These are phyloP conservation scores for Hypercompe scribonia DNA, from an alignment of 2,888 invertebrate species.

Conservation along the genomic window DNA sequence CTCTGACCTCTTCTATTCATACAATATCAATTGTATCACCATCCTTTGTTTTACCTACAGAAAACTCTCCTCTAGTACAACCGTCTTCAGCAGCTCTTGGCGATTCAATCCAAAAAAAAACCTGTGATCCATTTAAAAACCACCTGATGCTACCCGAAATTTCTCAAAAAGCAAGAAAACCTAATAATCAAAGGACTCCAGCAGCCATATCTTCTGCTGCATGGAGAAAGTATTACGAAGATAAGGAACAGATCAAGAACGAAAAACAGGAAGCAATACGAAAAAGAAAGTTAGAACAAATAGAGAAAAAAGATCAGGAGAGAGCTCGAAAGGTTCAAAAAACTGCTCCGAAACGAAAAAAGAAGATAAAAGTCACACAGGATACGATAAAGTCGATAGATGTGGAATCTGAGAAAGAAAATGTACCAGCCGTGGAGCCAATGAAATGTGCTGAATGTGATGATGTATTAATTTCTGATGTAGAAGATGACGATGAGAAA, in stretches of 20 bases:
- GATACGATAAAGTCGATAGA: slow-evolving; percentile 20
- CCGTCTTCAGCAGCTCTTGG: slow-evolving; percentile 14
- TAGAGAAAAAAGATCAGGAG: slow-evolving; percentile 15
- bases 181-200: slow-evolving; percentile 39
- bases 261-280: slow-evolving; percentile 44
- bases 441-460: slow-evolving; percentile 26
- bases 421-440: slow-evolving; percentile 35
- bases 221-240: slow-evolving; percentile 1
- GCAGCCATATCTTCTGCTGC: slow-evolving; percentile 44
- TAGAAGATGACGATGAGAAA: slow-evolving; percentile 51
- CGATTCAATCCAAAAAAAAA: slow-evolving; percentile 30
- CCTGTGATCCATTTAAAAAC: slow-evolving; percentile 42
- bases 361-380: slow-evolving; percentile 21
- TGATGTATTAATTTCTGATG: slow-evolving; percentile 40
- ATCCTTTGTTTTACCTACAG: slow-evolving; percentile 21
- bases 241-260: slow-evolving; percentile 41
- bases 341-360: slow-evolving; percentile 34
- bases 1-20: slow-evolving; percentile 22
- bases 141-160: slow-evolving; percentile 49
- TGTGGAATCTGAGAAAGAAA: slow-evolving; percentile 36
- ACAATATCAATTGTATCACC: slow-evolving; percentile 19
- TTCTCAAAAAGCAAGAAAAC: slow-evolving; percentile 42
- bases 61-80: slow-evolving; percentile 21
- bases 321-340: neutral
- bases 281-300: slow-evolving; percentile 45